Evolutionary conservation across 2,888 invertebrate genomes (phyloP), one percentile per base, ranked within the genome.

Genomic region (Sesia bembeciformis): DNA sequence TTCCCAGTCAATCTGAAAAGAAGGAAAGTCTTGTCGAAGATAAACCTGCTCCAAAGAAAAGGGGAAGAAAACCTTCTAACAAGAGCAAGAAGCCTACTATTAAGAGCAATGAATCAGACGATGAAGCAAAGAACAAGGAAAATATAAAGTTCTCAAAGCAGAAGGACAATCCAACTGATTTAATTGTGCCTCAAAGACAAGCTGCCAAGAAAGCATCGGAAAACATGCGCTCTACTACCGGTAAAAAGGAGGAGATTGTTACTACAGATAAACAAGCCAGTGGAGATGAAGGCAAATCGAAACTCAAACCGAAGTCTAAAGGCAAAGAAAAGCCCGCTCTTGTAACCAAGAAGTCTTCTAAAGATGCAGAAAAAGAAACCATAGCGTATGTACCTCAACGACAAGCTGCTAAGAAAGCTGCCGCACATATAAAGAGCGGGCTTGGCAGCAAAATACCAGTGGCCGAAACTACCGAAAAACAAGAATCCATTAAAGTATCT

Each of bases 121-220:
- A 90, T 66, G 89, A 90, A 60, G 78, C 80, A 5, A 90, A 83
- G 63, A 84, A 86, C 61, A 91, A 90, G 69, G 90, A 90, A 66
- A 90, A 86, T 60, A 71, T 81, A 3, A 90, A 90, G 66, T 70
- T 75, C 39, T 72, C 81, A 0, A 90, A 89, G 63, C 81, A 83
- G 66, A 91, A 91, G 64, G 91, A 91, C 56, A 86, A 92, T 65
- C 93, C 94, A n/a, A 93, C 95, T 1, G 95, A 96, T 81, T 89
- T 96, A 53, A 96, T 97, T 61, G 97, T 97, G 49, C 97, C 97
- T 3, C 97, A 97, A 74, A 90, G 97, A 54, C 95, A 96, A 81
- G 97, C 97, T 40, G 97, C 97, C 40, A 97, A 96, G 76, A 97
- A 96, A 74, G 97, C 97, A 0, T 95, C 95, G 1, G 96, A 97